phyloP scores from a whole-genome alignment of 1,140 invertebrate species.

The Euura lappo region DNA sequence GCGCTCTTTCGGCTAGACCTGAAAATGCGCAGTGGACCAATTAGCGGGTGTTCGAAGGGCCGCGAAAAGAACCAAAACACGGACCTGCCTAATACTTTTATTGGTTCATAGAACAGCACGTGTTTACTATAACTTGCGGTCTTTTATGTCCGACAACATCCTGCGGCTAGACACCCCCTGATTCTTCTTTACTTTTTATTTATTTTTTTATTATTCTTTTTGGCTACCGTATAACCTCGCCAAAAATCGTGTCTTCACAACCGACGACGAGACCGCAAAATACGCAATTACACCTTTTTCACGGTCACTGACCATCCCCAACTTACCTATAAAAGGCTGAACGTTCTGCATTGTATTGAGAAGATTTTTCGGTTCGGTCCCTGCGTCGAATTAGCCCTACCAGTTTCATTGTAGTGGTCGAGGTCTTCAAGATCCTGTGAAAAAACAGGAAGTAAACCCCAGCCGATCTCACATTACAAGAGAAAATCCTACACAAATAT shows the following conservation, averaged over 20 bases:
- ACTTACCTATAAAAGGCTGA: no score
- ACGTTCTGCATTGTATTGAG: no score
- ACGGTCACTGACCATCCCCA: no score
- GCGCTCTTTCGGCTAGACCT: no score
- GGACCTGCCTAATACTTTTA: background rate
- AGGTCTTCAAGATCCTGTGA: background rate
- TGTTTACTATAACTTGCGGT: background rate
- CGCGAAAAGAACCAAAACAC: background rate
- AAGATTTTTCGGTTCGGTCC: no score
- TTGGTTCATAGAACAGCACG: slow-evolving; percentile 4
- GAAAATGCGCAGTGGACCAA: background rate
- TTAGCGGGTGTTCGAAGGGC: background rate
- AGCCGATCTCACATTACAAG: background rate
- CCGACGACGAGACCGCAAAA: no score
- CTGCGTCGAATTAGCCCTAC: background rate
- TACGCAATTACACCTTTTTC: no score
- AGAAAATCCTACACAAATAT: background rate
- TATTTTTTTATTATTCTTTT: background rate
- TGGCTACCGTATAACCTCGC: background rate
- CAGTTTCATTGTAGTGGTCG: background rate
- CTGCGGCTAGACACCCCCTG: background rate
- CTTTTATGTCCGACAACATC: background rate
- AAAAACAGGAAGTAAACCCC: background rate
- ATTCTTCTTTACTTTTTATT: background rate
- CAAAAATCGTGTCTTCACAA: no score